Evolutionary conservation across 1,140 invertebrate genomes (phyloP), one percentile per base, ranked within the genome.

Genomic region (Diachasma alloeum): DNA sequence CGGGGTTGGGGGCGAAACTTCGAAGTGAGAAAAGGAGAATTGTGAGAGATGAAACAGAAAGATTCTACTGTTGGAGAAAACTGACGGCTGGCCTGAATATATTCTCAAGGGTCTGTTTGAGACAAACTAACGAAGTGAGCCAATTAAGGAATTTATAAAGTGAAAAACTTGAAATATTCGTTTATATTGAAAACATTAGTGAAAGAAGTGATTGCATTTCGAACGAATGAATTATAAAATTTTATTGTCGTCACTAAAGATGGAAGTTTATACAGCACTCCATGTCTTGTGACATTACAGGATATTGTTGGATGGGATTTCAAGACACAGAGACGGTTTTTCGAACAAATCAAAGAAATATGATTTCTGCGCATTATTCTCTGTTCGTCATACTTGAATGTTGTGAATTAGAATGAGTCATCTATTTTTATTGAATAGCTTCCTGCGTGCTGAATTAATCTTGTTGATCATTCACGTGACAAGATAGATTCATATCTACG

Each of bases 31-130:
- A 46, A 31, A 44, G 13, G 68, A 70, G 39, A 46, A 70, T 22
- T 37, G 31, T 69, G 13, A 31, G 31, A 26, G 70, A 48, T 26
- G 39, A 46, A 70, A 70, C 19, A 44, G 68, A 70, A 70, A 70
- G 39, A 48, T 70, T 46, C n/a, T 53, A 13, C 44, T 22, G 37
- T 72, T 48, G 26, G 9, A 53, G 39, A 75, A 48, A 68, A 75
- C 66, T 53, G 63, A 68, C 42, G 26, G 42, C 13, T 66, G 44
- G 37, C 24, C 22, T 74, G 73, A 74, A 74, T 74, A 63, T 63
- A 63, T 63, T 44, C 59, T 75, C 74, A 37, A 68, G 74, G 66
- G 74, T 69, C 74, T 69, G 69, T 75, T 69, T 75, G 44, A 75
- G 44, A 68, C 42, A 75, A 68, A 75, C 66, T 69, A 48, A 75